These are phyloP conservation scores for Calliscelio sp. DNA, from an alignment of 2,888 invertebrate species.

Conservation along the genomic window DNA sequence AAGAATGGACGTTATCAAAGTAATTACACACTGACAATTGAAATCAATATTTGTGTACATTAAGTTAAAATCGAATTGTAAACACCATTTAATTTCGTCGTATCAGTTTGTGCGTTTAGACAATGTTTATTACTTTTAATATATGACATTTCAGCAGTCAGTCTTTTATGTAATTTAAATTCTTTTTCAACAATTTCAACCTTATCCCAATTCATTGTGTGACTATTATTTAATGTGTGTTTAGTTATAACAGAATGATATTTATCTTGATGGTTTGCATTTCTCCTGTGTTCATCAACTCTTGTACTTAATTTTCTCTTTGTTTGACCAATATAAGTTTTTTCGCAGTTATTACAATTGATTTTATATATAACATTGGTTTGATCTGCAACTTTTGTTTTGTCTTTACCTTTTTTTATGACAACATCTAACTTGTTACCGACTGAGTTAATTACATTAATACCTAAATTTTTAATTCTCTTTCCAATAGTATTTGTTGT, in stretches of 20 bases:
- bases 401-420: not conserved
- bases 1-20: no score
- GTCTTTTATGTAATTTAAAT: not conserved
- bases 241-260: no score
- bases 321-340: slow-evolving; percentile 3
- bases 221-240: no score
- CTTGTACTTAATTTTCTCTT: not conserved
- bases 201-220: no score
- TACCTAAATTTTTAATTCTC: not conserved
- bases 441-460: not conserved
- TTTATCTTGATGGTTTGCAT: not conserved
- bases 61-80: not conserved
- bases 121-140: not conserved
- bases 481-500: not conserved
- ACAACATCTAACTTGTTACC: not conserved
- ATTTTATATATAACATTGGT: not conserved
- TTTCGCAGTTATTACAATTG: not conserved
- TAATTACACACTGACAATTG: no score
- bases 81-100: not conserved
- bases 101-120: not conserved
- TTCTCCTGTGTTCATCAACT: not conserved
- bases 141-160: not conserved
- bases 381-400: slow-evolving; percentile 4
- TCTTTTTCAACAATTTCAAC: no score
- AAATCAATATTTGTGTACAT: no score